Conservation (phyloP, 1,140 invertebrate species). For the Aculops lycopersici region DNA sequence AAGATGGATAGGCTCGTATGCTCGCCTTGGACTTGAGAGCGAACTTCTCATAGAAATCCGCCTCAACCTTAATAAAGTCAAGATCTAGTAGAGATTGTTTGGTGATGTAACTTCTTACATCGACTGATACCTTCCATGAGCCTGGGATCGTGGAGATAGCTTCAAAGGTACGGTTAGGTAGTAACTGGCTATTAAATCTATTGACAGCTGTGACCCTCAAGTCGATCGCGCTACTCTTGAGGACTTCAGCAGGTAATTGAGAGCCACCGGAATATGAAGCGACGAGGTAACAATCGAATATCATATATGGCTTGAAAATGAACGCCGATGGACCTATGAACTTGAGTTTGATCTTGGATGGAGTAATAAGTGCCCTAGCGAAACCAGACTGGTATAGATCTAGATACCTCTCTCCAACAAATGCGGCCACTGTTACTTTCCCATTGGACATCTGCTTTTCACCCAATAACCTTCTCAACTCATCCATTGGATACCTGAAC, state of each 20-base stretch:
- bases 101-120: conserved; percentile 17
- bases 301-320: conserved; percentile 73
- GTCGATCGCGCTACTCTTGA: conserved; percentile 20
- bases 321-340: conserved; percentile 62
- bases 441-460: conserved; percentile 20
- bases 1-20: conserved; percentile 35
- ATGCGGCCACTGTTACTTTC: conserved; percentile 52
- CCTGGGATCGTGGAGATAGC: conserved; percentile 24
- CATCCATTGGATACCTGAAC: conserved; percentile 46
- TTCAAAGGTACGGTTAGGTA: conserved; percentile 17
- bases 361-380: conserved; percentile 50
- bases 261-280: conserved; percentile 46
- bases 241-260: conserved; percentile 22
- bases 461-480: conserved; percentile 30
- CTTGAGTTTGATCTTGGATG: conserved; percentile 38
- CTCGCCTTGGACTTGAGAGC: conserved; percentile 17
- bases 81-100: conserved; percentile 7
- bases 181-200: conserved; percentile 20
- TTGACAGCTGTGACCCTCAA: conserved; percentile 11
- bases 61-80: conserved; percentile 15
- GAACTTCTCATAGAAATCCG: conserved; percentile 27
- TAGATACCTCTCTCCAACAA: conserved; percentile 56
- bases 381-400: conserved; percentile 39
- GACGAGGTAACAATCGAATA: conserved; percentile 32
- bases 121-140: conserved; percentile 39